Evolutionary conservation across 2,113 vertebrate species (phyloP).

Genomic region (Anser cygnoides): DNA sequence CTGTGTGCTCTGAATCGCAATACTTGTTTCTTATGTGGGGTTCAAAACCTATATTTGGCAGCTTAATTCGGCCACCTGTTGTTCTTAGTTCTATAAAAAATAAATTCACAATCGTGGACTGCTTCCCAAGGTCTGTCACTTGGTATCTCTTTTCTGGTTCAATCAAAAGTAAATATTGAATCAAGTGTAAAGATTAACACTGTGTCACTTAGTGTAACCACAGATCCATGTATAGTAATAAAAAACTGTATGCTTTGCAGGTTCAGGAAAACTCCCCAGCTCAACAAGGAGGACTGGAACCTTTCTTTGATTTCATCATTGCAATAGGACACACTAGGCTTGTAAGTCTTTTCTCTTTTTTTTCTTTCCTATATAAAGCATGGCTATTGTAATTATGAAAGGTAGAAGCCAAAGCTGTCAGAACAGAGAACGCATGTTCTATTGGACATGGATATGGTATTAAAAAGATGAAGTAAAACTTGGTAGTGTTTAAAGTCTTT

Average conservation of each 20-base stretch:
- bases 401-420: background rate
- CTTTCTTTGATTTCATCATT: constrained; percentile 96
- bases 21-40: background rate
- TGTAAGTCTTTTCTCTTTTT: constrained; percentile 67
- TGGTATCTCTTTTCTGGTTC: background rate
- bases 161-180: background rate
- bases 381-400: background rate
- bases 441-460: background rate
- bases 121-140: background rate
- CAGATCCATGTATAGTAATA: background rate
- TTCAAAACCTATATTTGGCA: background rate
- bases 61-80: background rate
- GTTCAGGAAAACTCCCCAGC: constrained; percentile 93
- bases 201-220: background rate
- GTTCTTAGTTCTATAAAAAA: background rate
- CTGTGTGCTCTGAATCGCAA: background rate
- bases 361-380: background rate
- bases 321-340: constrained; percentile 89
- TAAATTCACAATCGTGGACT: background rate
- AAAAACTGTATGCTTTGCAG: constrained; percentile 66
- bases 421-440: background rate
- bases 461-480: background rate
- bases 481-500: background rate
- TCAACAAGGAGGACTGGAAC: constrained; percentile 88
- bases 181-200: background rate